Conservation (phyloP, 1,140 invertebrate species). For the Belonocnema kinseyi region DNA sequence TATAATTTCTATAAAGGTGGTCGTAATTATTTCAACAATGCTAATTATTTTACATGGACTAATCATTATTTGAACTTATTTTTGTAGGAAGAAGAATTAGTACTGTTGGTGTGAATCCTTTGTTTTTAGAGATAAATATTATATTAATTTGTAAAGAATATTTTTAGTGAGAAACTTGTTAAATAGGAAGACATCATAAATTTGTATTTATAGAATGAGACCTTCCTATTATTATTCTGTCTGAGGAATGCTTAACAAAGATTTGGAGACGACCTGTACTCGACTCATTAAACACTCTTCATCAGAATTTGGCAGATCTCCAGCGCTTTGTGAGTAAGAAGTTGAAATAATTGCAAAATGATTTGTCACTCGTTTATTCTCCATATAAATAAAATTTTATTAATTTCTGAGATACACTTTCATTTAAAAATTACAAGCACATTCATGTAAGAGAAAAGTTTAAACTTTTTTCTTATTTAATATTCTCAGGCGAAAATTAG, state of each 20-base stretch:
- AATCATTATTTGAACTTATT: conserved; percentile 8
- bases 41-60: background rate
- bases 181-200: background rate
- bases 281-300: conserved; percentile 23
- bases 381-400: too few relatives aligned
- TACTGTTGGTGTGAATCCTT: background rate
- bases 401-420: too few relatives aligned
- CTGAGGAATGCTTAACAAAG: conserved; percentile 24
- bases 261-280: conserved; percentile 28
- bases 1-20: background rate
- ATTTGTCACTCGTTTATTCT: conserved; percentile 33
- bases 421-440: too few relatives aligned
- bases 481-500: too few relatives aligned
- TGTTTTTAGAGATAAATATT: too few relatives aligned
- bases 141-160: too few relatives aligned
- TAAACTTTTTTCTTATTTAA: too few relatives aligned
- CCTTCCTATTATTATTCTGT: conserved; percentile 16
- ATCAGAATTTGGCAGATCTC: conserved; percentile 19
- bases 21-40: too few relatives aligned
- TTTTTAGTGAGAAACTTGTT: too few relatives aligned
- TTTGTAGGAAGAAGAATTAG: background rate
- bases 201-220: background rate
- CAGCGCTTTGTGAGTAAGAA: background rate
- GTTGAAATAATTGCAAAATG: conserved; percentile 29
- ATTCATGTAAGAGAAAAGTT: too few relatives aligned